A percentile compares a stretch with the other conserved stretches of the same genome.
phyloP scores from a whole-genome alignment of 53 echinoderm and acorn worm species.

The Crossaster papposus region DNA sequence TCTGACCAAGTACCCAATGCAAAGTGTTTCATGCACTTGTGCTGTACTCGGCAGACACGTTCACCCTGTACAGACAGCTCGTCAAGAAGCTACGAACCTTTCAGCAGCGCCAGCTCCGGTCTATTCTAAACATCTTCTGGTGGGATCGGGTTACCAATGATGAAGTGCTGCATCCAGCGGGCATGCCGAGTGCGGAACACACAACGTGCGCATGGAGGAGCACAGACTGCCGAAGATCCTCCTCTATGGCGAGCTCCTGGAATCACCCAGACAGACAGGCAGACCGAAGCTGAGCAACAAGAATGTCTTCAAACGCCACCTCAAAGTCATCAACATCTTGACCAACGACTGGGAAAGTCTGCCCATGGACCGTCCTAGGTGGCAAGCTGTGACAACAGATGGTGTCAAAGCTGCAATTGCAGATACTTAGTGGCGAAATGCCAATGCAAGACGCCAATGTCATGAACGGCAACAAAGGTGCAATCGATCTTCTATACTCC shows the following conservation, averaged over 20 bases:
- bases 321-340: not conserved
- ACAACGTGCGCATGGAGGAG: conserved; percentile 19
- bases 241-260: conserved; percentile 43
- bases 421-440: not conserved
- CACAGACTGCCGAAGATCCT: conserved; percentile 19
- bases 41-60: conserved; percentile 24
- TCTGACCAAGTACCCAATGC: conserved; percentile 39
- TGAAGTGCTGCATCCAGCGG: conserved; percentile 58
- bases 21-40: conserved; percentile 39
- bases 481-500: not conserved
- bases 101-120: conserved; percentile 49
- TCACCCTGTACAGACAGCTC: too few species aligned
- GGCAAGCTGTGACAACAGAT: conserved; percentile 2
- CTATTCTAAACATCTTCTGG: conserved; percentile 37
- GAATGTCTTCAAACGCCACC: conserved; percentile 27
- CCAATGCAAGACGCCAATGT: conserved; percentile 1
- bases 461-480: not conserved
- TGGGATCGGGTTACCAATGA: conserved; percentile 60
- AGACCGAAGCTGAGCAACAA: conserved; percentile 50
- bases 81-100: conserved; percentile 44
- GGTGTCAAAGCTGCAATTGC: not conserved
- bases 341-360: conserved; percentile 3
- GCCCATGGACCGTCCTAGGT: conserved; percentile 4
- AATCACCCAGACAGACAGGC: conserved; percentile 25
- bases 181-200: conserved; percentile 26